Evolutionary conservation across 2,888 invertebrate genomes (phyloP).

Genomic region (Dynastes grantii): DNA sequence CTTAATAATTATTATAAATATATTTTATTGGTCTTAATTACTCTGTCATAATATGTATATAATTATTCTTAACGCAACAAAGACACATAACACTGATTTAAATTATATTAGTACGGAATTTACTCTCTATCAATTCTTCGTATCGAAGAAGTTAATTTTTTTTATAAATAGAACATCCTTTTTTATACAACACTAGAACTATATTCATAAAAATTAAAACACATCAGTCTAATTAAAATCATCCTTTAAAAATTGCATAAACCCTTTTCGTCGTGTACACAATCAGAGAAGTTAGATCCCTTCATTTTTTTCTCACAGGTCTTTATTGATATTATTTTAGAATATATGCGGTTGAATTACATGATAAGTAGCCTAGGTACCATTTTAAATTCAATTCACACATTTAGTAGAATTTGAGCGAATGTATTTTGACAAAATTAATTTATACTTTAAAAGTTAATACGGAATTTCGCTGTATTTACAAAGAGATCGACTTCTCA

Average conservation of each 20-base stretch:
- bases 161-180: conserved; percentile 50
- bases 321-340: too few species aligned
- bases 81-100: conserved; percentile 52
- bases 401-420: too few species aligned
- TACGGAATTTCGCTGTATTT: background rate
- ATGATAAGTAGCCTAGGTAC: too few species aligned
- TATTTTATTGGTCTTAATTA: conserved; percentile 52
- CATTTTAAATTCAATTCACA: too few species aligned
- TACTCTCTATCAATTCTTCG: conserved; percentile 49
- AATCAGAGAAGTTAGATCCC: conserved; percentile 22
- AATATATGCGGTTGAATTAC: too few species aligned
- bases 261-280: conserved; percentile 26
- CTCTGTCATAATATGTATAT: conserved; percentile 45
- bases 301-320: too few species aligned
- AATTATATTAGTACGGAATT: conserved; percentile 53
- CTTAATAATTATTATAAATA: conserved; percentile 40
- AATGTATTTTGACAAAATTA: too few species aligned
- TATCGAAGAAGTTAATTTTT: conserved; percentile 44
- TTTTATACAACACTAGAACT: conserved; percentile 48
- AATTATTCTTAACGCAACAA: conserved; percentile 51
- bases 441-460: too few species aligned
- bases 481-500: conserved; percentile 17
- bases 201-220: conserved; percentile 46
- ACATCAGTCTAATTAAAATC: conserved; percentile 50
- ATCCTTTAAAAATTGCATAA: conserved; percentile 36